phyloP scores from a whole-genome alignment of 2,797 vertebrate species.

The Argentina silus region DNA sequence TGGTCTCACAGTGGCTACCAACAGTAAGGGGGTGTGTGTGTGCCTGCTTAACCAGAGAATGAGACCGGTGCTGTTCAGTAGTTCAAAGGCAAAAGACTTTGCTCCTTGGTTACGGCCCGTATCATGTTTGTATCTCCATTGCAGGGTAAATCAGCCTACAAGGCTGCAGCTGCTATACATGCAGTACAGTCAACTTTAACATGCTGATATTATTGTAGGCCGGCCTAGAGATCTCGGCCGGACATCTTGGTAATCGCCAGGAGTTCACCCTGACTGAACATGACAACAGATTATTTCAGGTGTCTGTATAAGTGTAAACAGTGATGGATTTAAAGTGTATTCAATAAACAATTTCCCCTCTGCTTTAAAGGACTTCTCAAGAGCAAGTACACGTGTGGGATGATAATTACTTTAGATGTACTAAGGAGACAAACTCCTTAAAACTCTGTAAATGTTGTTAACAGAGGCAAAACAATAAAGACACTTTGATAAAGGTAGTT shows the following conservation, averaged over 20 bases:
- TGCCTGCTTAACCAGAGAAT: slow-evolving; percentile 29
- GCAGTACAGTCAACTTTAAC: slow-evolving; percentile 23
- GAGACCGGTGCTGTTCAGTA: slow-evolving; percentile 17
- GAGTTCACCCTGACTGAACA: slow-evolving; percentile 21
- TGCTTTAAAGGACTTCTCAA: not conserved
- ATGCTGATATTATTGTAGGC: not conserved
- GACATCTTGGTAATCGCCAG: slow-evolving; percentile 16
- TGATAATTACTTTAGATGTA: not conserved
- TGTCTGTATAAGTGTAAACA: slow-evolving; percentile 65
- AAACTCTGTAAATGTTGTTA: too few species aligned
- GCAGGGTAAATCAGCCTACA: not conserved
- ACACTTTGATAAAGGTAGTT: too few species aligned
- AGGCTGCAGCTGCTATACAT: not conserved
- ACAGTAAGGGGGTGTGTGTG: too few species aligned
- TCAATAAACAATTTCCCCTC: slow-evolving; percentile 21
- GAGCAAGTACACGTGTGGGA: not conserved
- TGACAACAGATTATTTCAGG: slow-evolving; percentile 44
- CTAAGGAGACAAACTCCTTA: not conserved
- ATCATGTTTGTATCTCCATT: slow-evolving; percentile 13
- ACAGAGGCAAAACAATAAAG: too few species aligned
- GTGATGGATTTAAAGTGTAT: slow-evolving; percentile 49
- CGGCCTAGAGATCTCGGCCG: not conserved
- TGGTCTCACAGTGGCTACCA: too few species aligned
- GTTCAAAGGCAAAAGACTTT: slow-evolving; percentile 52
- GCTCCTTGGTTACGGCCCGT: slow-evolving; percentile 43